Evolutionary conservation across 2,113 vertebrate species (phyloP).

Genomic region (Rhegmatorhina hoffmannsi): DNA sequence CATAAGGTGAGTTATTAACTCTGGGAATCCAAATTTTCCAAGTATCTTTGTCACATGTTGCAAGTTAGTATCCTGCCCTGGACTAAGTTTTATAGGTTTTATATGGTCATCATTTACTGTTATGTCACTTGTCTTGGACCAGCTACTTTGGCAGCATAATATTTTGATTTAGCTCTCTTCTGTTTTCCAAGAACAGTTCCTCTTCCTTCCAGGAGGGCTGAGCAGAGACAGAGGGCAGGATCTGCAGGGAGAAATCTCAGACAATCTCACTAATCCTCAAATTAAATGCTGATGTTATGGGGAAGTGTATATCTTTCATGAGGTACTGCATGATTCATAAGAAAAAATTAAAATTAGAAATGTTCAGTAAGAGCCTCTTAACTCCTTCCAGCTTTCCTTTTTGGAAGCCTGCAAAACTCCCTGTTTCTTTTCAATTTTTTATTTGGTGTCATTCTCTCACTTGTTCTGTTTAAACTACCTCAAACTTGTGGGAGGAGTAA

Average conservation of each 20-base stretch:
- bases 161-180: background rate
- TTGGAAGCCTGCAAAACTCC: background rate
- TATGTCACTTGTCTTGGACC: background rate
- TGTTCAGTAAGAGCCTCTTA: background rate
- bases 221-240: background rate
- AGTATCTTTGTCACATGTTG: background rate
- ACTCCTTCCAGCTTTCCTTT: background rate
- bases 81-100: background rate
- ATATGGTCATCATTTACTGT: background rate
- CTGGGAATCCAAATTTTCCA: background rate
- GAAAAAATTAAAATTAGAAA: background rate
- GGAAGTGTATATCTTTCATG: fast-evolving
- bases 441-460: background rate
- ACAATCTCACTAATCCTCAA: background rate
- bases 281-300: background rate
- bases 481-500: background rate
- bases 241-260: background rate
- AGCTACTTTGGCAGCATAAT: background rate
- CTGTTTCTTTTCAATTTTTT: background rate
- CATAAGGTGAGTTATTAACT: background rate
- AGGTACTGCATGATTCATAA: background rate
- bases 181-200: background rate
- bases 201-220: background rate
- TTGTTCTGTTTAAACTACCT: background rate
- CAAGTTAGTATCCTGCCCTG: background rate